phyloP scores from a whole-genome alignment of 2,888 invertebrate genomes.

The Aleiodes alternator region DNA sequence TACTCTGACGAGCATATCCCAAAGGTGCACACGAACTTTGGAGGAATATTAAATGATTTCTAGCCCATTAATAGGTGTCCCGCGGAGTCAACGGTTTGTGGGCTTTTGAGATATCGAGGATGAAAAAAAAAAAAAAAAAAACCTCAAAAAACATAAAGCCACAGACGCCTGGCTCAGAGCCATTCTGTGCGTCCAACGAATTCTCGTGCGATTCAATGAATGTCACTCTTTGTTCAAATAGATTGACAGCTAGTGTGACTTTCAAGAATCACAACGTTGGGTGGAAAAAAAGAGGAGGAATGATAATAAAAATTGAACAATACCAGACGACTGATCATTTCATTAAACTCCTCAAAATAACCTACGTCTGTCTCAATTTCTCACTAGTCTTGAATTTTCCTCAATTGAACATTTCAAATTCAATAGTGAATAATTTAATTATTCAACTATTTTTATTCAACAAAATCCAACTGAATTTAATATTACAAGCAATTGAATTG shows the following conservation, averaged over 20 bases:
- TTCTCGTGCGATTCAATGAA: conserved; percentile 65
- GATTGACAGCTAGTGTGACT: conserved; percentile 59
- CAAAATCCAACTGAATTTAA: not conserved
- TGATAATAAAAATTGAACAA: not conserved
- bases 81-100: not conserved
- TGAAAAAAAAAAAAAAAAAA: conserved; percentile 34
- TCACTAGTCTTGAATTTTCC: conserved; percentile 12
- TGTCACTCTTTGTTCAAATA: conserved; percentile 60
- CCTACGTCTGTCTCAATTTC: conserved; percentile 23
- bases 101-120: conserved; percentile 24
- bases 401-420: conserved; percentile 1
- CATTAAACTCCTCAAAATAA: conserved; percentile 1
- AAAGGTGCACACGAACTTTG: conserved; percentile 2
- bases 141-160: conserved; percentile 38
- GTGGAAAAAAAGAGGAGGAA: not conserved
- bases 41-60: conserved; percentile 36
- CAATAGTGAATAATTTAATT: not conserved
- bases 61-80: conserved; percentile 19
- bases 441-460: not conserved
- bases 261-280: conserved; percentile 48
- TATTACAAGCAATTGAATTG: too few relatives aligned
- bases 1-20: conserved; percentile 15
- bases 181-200: conserved; percentile 58
- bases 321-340: conserved; percentile 20
- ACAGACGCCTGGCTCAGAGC: conserved; percentile 55